phyloP scores from a whole-genome alignment of 2,797 vertebrate genomes.

The Parauchenoglanis punctatus region DNA sequence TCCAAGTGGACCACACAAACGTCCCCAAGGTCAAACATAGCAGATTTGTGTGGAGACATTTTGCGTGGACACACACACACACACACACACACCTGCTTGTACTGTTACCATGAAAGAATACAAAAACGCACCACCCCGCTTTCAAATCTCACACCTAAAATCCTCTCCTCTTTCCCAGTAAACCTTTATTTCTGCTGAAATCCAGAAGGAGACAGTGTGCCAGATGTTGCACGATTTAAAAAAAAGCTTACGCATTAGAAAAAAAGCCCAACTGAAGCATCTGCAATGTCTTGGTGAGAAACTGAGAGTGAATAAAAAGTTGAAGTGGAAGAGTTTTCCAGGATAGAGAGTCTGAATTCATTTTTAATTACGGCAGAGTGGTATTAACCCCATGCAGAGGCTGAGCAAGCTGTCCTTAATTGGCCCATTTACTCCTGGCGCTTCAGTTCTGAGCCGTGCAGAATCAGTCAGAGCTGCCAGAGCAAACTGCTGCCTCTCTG shows the following conservation, averaged over 20 bases:
- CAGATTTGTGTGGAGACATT: neutral
- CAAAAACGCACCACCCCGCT: neutral
- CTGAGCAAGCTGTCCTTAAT: constrained; percentile 82
- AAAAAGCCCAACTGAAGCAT: constrained; percentile 60
- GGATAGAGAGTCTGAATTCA: constrained; percentile 76
- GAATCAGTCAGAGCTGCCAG: constrained; percentile 74
- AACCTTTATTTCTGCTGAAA: constrained; percentile 43
- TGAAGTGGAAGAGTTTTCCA: constrained; percentile 79
- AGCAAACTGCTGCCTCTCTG: constrained; percentile 67
- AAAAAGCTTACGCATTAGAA: constrained; percentile 65
- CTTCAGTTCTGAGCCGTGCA: constrained; percentile 65
- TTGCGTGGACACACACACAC: neutral
- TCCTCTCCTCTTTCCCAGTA: constrained; percentile 9
- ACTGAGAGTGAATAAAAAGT: constrained; percentile 60
- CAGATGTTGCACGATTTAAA: constrained; percentile 78
- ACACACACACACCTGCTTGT: neutral
- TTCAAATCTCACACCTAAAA: constrained; percentile 5
- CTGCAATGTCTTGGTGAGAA: constrained; percentile 33
- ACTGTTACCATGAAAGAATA: neutral
- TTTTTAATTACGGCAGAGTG: constrained; percentile 80
- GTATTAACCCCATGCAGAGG: constrained; percentile 83
- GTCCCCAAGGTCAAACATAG: neutral
- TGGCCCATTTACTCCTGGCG: constrained; percentile 80
- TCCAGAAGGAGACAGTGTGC: constrained; percentile 70
- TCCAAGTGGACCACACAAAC: neutral